Base-by-base conservation (phyloP, 2,888 invertebrate genomes). In the Noctuana brunneofusca region DNA sequence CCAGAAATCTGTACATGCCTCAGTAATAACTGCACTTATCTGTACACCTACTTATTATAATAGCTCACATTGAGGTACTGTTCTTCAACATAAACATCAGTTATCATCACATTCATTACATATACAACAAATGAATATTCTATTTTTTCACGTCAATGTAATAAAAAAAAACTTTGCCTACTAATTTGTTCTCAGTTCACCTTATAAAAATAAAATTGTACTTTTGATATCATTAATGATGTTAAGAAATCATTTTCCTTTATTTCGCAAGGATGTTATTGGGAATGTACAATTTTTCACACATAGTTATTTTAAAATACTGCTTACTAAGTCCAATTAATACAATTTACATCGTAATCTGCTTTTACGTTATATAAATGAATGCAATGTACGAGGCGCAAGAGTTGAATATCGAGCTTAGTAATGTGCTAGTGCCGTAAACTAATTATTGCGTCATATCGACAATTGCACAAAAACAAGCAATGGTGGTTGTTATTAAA, bases 191-290 rank as follows among this genome's bases (percentile, higher is more conserved):
- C 56, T 64, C 20, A 64, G 48, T 20, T 22, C 58, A 53, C 32
- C 82, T 76, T 78, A 77, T 48, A 80, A 83, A 76, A 79, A 78
- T 80, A 77, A 79, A 79, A 84, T 89, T 88, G 89, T 89, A 89
- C 89, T 89, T 89, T 77, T 76, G 71, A 76, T 77, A 80, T 49
- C 30, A 24, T 14, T 49, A 14, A 58, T 35, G 11, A 12, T 53
- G 24, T 59, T 20, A 16, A 2, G 18, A 16, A 6, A 35, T 46
- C 11, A 53, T 32, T 14, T 53, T 16, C 18, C 18, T 30, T 16
- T 53, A 12, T 68, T 71, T 73, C 66, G 67, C 69, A 71, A 65
- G 71, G 71, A 75, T 75, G 74, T 75, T 68, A 71, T 75, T 66
- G 75, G 79, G 79, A 84, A 83, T 80, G 82, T 83, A 80, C 74